phyloP scores from a whole-genome alignment of 2,888 invertebrate genomes.

The Nemoura dubitans region DNA sequence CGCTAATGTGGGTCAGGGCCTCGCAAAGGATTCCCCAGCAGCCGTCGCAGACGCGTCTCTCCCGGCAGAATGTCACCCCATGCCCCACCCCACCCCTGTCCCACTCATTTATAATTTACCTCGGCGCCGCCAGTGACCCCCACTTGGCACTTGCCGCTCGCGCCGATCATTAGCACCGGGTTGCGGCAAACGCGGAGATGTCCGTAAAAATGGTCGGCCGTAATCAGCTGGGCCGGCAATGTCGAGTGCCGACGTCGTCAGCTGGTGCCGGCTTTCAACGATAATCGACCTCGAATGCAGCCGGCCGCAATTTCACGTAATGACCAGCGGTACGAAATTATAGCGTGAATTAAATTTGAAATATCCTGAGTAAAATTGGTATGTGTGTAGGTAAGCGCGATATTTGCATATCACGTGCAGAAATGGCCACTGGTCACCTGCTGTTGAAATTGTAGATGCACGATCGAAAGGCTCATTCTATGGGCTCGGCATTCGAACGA shows the following conservation, averaged over 20 bases:
- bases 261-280: background rate
- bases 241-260: background rate
- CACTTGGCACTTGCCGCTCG: background rate
- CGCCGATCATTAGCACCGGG: background rate
- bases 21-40: slow-evolving; percentile 13
- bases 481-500: too few species aligned
- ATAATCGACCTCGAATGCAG: background rate
- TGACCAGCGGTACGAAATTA: background rate
- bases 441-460: background rate
- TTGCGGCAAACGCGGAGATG: too few species aligned
- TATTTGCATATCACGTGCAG: background rate
- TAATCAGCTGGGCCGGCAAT: background rate
- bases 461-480: background rate
- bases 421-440: background rate
- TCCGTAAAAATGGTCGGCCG: background rate
- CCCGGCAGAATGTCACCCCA: background rate
- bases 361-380: background rate
- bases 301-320: background rate
- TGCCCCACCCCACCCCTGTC: background rate
- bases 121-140: background rate
- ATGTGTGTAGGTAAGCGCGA: background rate
- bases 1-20: slow-evolving; percentile 28
- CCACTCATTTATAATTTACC: slow-evolving; percentile 17
- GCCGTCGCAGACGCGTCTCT: slow-evolving; percentile 7
- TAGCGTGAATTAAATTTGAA: background rate